Evolutionary conservation across 2,888 invertebrate species (phyloP), one percentile per base, ranked within the genome.

Genomic region (Yponomeuta sedellus): DNA sequence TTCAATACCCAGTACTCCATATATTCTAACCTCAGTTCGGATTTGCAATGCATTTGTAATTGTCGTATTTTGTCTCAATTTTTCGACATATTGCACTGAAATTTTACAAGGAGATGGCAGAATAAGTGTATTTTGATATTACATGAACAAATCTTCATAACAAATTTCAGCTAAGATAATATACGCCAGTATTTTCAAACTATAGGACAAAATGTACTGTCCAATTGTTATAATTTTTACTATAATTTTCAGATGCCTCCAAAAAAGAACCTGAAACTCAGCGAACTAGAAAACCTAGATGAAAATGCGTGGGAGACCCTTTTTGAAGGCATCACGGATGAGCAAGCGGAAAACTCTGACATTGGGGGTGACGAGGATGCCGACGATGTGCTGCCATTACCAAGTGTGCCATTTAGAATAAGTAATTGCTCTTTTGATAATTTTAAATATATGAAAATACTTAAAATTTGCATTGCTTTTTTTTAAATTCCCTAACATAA

Each of bases 321-420:
- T 57, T 57, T 57, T 57, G 57, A 57, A 57, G 57, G 57, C 57
- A 57, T 57, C 20, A 57, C 57, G 16, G 57, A 57, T 57, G 57
- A 57, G 57, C 57, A 57, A 16, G 57, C 57, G 57, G 57, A 16
- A n/a, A 57, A 57, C 57, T 57, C n/a, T n/a, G 56, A 56, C 19
- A 56, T 56, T 19, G 56, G n/a, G 56, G 56, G 56, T 56, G 56
- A 56, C 19, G 56, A 56, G 19, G 56, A 56, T 56, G 56, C 56
- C 19, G 56, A 56, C 56, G 56, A 56, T 56, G 56, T 56, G 56
- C 56, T 56, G 56, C 56, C 34, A 34, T 34, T 34, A 34, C 34
- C 34, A 19, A 34, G 34, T 34, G 8, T 34, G 34, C 34, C 34
- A 34, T 34, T 34, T 34, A 34, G 34, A 34, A 34, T 34, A 34